A percentile compares a stretch with the other conserved stretches of the same genome.
Conservation (phyloP, 1,140 invertebrate genomes). For the Potamilus streckersoni region DNA sequence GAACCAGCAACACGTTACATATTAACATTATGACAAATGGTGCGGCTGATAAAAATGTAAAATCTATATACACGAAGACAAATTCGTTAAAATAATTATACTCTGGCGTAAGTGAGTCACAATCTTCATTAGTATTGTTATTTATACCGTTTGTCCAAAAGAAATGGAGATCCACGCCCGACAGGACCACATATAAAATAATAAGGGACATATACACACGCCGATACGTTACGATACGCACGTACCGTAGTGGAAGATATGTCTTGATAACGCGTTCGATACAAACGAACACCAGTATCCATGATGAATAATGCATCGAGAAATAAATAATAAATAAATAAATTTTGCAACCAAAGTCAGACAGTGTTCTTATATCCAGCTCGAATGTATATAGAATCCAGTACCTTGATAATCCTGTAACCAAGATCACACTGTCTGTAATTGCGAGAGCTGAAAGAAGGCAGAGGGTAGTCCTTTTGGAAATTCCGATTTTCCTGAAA, state of each 20-base stretch:
- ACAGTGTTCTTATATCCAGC: constrained; percentile 37
- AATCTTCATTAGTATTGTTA: constrained; percentile 2
- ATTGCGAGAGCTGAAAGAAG: constrained; percentile 39
- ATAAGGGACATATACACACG: constrained; percentile 19
- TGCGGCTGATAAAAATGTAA: constrained; percentile 33
- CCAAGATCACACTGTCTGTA: constrained; percentile 39
- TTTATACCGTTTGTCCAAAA: constrained; percentile 47
- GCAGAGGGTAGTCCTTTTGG: constrained; percentile 24
- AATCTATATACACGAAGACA: constrained; percentile 46
- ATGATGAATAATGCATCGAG: constrained; percentile 51
- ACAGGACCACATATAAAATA: constrained; percentile 31
- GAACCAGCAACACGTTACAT: constrained; percentile 41
- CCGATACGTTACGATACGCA: constrained; percentile 26
- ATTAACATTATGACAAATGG: constrained; percentile 43
- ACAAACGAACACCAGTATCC: constrained; percentile 52
- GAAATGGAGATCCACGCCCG: constrained; percentile 40
- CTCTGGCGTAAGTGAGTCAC: constrained; percentile 16
- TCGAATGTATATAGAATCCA: constrained; percentile 39
- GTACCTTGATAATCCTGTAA: constrained; percentile 39
- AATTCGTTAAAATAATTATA: constrained; percentile 41
- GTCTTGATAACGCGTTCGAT: constrained; percentile 47
- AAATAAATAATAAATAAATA: constrained; percentile 50
- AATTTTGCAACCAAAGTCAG: constrained; percentile 39
- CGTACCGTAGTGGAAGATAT: constrained; percentile 40
- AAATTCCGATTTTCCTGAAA: constrained; percentile 14